These are phyloP conservation scores for Phortica variegata DNA, from an alignment of 1,140 invertebrate genomes.

Conservation along the genomic window DNA sequence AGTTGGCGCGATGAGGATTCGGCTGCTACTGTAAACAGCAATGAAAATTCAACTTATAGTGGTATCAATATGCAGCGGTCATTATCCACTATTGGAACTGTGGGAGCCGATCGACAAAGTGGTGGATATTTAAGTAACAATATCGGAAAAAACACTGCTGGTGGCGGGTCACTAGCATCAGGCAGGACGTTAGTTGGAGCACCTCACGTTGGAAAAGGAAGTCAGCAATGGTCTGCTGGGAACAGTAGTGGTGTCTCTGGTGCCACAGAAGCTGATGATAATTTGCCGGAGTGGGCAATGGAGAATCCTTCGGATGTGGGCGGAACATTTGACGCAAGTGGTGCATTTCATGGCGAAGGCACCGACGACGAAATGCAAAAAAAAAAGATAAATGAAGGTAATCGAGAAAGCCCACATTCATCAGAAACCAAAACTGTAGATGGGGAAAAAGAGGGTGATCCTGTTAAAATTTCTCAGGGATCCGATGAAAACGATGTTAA, in stretches of 20 bases:
- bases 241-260: neutral
- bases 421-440: neutral
- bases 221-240: conserved; percentile 21
- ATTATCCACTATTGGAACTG: conserved; percentile 33
- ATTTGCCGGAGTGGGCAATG: conserved; percentile 75
- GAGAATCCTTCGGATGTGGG: conserved; percentile 75
- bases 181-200: conserved; percentile 4
- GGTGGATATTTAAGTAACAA: conserved; percentile 10
- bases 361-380: conserved; percentile 39
- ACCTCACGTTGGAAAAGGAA: conserved; percentile 9
- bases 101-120: conserved; percentile 11
- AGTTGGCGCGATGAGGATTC: conserved; percentile 70
- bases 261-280: conserved; percentile 59
- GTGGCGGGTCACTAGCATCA: neutral
- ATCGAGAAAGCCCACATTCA: neutral
- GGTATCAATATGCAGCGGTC: conserved; percentile 30
- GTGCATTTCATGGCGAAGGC: conserved; percentile 72
- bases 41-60: too few relatives aligned
- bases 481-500: too few relatives aligned
- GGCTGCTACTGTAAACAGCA: conserved; percentile 18
- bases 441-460: neutral
- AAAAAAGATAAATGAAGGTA: neutral
- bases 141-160: neutral
- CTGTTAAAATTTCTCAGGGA: too few relatives aligned
- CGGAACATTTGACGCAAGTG: conserved; percentile 82